Conservation (phyloP, 2,888 invertebrate genomes). For the Agriotes lineatus region DNA sequence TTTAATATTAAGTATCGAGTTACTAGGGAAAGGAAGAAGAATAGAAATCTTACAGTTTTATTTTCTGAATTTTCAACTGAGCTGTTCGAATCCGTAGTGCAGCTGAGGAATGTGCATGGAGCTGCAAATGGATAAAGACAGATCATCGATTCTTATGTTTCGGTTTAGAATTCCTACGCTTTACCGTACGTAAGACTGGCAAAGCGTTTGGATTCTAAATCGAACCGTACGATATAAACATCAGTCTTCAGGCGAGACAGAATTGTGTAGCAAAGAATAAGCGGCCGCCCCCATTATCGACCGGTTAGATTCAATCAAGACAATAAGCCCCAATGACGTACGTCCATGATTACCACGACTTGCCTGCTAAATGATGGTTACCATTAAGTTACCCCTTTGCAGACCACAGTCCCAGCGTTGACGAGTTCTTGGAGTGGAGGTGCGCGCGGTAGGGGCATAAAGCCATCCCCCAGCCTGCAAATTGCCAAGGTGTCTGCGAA, state of each 20-base stretch:
- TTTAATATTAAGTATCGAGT: too few relatives aligned
- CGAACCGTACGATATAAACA: slow-evolving; percentile 67
- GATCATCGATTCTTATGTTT: slow-evolving; percentile 64
- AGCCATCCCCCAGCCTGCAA: not conserved
- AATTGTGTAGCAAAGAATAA: slow-evolving; percentile 32
- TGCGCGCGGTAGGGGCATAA: not conserved
- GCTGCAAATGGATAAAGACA: too few relatives aligned
- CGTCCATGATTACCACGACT: slow-evolving; percentile 41
- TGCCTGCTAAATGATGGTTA: slow-evolving; percentile 49
- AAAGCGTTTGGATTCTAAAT: slow-evolving; percentile 98
- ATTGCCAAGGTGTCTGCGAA: not conserved
- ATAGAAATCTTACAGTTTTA: too few relatives aligned
- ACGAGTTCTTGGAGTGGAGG: slow-evolving; percentile 26
- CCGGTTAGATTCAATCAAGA: slow-evolving; percentile 37
- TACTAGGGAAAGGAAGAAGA: too few relatives aligned
- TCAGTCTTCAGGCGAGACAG: slow-evolving; percentile 30
- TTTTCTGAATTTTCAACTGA: too few relatives aligned
- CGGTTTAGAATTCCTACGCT: slow-evolving; percentile 97
- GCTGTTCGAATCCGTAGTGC: too few relatives aligned
- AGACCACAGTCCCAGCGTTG: slow-evolving; percentile 42
- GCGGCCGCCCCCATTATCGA: slow-evolving; percentile 29
- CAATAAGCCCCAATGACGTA: slow-evolving; percentile 40
- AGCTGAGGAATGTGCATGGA: too few relatives aligned
- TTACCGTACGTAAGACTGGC: slow-evolving; percentile 85
- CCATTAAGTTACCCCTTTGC: slow-evolving; percentile 45